Percentiles rank a stretch among this genome's conserved stretches.
Evolutionary conservation across 2,888 invertebrate genomes (phyloP).

Genomic region (Tinea trinotella): DNA sequence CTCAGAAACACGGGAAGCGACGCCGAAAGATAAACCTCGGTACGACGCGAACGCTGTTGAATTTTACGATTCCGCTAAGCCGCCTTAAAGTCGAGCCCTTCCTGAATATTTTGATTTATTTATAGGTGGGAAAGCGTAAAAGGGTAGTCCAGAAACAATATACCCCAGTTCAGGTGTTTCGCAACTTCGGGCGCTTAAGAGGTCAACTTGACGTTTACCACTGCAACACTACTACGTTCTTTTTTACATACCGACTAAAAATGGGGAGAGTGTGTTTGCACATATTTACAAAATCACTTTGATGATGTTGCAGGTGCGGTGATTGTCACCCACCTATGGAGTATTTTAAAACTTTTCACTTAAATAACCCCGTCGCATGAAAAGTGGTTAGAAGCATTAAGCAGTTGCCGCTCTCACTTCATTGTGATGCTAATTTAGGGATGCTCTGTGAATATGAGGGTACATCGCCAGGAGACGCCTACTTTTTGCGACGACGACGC

Average conservation of each 20-base stretch:
- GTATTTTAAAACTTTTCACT: not conserved
- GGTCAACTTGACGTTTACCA: constrained; percentile 1
- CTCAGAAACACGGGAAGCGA: constrained; percentile 60
- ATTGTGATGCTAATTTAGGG: constrained; percentile 70
- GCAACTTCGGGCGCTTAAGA: constrained; percentile 45
- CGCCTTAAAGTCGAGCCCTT: constrained; percentile 70
- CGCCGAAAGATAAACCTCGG: constrained; percentile 62
- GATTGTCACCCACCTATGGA: not conserved
- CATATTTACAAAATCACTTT: not conserved
- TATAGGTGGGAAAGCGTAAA: constrained; percentile 67
- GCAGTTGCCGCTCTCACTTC: constrained; percentile 48
- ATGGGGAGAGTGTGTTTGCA: not conserved
- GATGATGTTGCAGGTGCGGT: not conserved
- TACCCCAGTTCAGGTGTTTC: constrained; percentile 46
- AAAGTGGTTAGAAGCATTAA: constrained; percentile 37
- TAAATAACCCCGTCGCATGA: not conserved
- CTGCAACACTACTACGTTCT: not conserved
- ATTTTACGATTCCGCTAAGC: constrained; percentile 72
- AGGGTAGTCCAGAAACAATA: constrained; percentile 66
- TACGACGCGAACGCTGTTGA: constrained; percentile 64
- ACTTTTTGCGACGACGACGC: constrained; percentile 65
- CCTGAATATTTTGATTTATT: constrained; percentile 73
- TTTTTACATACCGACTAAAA: no score
- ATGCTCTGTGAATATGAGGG: constrained; percentile 67
- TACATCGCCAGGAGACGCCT: constrained; percentile 48